A percentile compares a stretch with the other conserved stretches of the same genome.
Conservation (phyloP, 2,797 vertebrate species). For the Microctenopoma steveboyesi region DNA sequence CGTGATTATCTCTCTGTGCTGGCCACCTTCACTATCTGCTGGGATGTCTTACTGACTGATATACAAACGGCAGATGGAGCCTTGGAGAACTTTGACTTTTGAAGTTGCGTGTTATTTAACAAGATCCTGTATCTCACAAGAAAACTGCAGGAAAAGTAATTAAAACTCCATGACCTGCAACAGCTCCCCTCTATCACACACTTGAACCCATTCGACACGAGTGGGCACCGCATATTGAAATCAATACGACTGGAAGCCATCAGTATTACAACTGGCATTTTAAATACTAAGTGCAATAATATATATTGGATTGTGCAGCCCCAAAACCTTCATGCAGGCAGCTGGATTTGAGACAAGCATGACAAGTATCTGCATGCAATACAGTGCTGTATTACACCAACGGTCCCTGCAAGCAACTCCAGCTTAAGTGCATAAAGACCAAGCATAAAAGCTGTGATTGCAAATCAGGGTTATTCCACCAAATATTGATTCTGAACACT, state of each 20-base stretch:
- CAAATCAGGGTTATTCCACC: no score
- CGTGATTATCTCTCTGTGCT: background rate
- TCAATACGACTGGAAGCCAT: background rate
- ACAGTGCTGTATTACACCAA: no score
- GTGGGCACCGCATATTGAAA: background rate
- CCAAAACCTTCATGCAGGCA: background rate
- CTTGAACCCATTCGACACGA: background rate
- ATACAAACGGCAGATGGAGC: slow-evolving; percentile 21
- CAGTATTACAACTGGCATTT: slow-evolving; percentile 5
- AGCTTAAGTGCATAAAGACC: no score
- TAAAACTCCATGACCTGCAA: background rate
- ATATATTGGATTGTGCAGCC: background rate
- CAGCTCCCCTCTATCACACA: background rate
- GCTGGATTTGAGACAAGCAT: background rate
- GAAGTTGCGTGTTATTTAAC: slow-evolving; percentile 26
- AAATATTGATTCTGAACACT: no score
- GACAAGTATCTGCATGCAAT: background rate
- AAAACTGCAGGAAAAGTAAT: background rate
- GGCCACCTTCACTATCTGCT: slow-evolving; percentile 10
- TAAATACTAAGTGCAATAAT: background rate
- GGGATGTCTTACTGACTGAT: slow-evolving; percentile 11
- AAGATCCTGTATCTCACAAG: background rate
- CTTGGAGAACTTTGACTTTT: slow-evolving; percentile 28
- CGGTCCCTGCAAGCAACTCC: no score
- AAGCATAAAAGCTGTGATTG: no score